Percentiles rank a stretch among this genome's conserved stretches.
These are phyloP conservation scores for Pollachius pollachius DNA, from an alignment of 2,113 vertebrate genomes.

Conservation along the genomic window DNA sequence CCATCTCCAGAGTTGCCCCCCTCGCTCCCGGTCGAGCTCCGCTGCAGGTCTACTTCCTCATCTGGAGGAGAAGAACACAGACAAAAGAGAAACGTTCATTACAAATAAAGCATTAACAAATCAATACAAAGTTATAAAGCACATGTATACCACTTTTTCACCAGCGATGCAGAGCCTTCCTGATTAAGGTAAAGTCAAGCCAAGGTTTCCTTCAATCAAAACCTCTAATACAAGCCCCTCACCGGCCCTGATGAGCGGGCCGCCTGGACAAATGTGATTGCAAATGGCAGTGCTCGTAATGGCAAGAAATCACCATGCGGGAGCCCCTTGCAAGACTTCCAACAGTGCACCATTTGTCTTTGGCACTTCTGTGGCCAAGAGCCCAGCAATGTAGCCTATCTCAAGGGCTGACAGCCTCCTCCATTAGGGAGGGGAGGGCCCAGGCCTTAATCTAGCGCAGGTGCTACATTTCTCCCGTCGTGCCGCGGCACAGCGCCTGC, in stretches of 20 bases:
- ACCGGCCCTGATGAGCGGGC: no score
- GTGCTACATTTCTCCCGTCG: conserved; percentile 4
- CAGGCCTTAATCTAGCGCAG: neutral
- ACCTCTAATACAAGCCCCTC: no score
- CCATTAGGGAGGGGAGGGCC: neutral
- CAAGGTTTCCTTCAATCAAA: no score
- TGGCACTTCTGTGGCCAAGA: no score
- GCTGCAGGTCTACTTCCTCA: conserved; percentile 78
- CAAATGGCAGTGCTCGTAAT: no score
- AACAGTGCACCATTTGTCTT: no score
- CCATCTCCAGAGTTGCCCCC: conserved; percentile 77
- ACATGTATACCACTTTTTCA: no score
- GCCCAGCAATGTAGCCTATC: neutral
- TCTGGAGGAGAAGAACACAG: conserved; percentile 49
- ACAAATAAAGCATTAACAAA: neutral
- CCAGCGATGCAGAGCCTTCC: no score
- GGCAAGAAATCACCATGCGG: no score
- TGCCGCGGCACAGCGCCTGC: neutral
- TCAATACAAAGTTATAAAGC: neutral
- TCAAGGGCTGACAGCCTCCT: neutral
- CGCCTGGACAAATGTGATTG: no score
- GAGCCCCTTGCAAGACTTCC: no score
- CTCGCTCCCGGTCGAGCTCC: conserved; percentile 69
- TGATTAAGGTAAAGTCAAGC: no score
- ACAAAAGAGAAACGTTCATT: neutral